Evolutionary conservation across 2,113 vertebrate genomes (phyloP).

Genomic region (Dryoscopus gambensis): DNA sequence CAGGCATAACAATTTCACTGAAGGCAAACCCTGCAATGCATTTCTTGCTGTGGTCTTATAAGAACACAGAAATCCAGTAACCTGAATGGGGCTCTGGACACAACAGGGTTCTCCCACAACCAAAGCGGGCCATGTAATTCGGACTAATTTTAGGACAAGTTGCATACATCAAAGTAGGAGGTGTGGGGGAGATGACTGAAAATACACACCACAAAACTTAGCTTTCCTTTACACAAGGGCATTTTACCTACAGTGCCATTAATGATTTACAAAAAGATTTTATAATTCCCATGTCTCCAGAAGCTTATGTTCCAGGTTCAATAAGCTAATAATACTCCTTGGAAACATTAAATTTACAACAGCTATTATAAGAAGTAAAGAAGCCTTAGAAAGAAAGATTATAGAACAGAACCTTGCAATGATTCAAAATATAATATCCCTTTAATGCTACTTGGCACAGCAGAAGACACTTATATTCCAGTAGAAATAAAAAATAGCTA

Average conservation of each 20-base stretch:
- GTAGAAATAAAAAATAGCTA: not conserved
- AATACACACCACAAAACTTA: not conserved
- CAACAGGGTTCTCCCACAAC: not conserved
- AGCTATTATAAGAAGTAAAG: conserved; percentile 2
- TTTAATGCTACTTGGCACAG: not conserved
- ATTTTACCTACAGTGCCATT: not conserved
- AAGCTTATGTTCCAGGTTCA: not conserved
- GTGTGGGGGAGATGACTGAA: not conserved
- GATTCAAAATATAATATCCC: not conserved
- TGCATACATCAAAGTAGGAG: not conserved
- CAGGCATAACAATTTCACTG: not conserved
- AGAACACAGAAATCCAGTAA: not conserved
- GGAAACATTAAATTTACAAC: not conserved
- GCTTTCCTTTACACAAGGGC: not conserved
- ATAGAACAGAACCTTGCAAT: not conserved
- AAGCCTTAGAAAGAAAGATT: not conserved
- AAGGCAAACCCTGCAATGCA: not conserved
- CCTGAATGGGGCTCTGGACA: not conserved
- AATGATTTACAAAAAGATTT: not conserved
- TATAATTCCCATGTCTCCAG: not conserved
- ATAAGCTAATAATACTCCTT: not conserved
- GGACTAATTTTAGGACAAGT: not conserved
- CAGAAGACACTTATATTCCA: not conserved
- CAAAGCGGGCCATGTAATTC: not conserved
- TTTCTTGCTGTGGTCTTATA: not conserved